phyloP scores from a whole-genome alignment of 2,797 vertebrate genomes.

The Coendou prehensilis region DNA sequence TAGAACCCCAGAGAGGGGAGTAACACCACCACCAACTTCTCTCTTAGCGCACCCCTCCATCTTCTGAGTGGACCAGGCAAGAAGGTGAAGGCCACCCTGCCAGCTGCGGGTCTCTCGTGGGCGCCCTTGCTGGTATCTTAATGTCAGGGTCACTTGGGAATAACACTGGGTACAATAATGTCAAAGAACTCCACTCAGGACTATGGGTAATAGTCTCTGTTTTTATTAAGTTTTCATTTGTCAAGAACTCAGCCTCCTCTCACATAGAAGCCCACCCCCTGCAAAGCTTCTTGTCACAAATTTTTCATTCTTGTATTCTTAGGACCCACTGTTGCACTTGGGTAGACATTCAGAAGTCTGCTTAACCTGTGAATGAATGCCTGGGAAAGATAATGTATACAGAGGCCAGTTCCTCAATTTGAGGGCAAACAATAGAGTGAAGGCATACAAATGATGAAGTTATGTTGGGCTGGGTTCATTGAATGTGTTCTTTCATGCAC shows the following conservation, averaged over 20 bases:
- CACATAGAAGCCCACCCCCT: background rate
- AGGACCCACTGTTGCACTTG: background rate
- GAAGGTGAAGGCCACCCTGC: background rate
- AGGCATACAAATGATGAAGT: background rate
- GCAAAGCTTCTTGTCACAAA: background rate
- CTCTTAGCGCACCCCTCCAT: background rate
- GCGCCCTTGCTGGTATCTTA: background rate
- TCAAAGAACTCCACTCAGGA: background rate
- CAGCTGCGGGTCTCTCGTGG: fast-evolving
- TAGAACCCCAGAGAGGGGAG: background rate
- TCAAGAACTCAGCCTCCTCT: background rate
- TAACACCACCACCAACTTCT: too few relatives aligned
- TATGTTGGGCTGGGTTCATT: background rate
- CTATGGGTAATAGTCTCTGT: background rate
- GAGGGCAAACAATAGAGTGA: background rate
- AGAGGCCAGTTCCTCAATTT: background rate
- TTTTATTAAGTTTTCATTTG: background rate
- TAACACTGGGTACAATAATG: fast-evolving
- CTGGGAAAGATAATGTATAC: background rate
- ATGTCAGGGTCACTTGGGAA: background rate
- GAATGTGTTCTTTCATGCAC: background rate
- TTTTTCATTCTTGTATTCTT: background rate
- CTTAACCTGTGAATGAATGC: background rate
- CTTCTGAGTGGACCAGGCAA: too few relatives aligned
- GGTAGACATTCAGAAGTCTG: background rate